Base-by-base conservation (phyloP, 2,888 invertebrate species). In the Heliconius aoede region DNA sequence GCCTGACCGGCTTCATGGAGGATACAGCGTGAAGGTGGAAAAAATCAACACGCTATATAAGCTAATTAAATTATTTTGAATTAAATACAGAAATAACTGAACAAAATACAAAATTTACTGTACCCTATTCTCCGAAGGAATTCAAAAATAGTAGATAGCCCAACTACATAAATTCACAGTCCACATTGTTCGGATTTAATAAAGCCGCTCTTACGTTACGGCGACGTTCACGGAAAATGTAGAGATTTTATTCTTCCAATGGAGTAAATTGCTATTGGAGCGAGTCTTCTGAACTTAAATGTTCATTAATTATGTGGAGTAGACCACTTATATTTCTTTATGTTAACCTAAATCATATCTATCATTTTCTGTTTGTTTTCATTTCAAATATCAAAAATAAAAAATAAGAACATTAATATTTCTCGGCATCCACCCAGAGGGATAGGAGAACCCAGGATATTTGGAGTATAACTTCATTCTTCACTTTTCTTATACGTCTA, bases 111-210 rank as follows among this genome's bases (percentile, higher is more conserved):
- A 28, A 68, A n/a, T n/a, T n/a, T 51, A 46, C 40, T 26, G 46
- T 46, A 51, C 68, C 68, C 30, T 51, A 55, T 69, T 69, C 46
- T 46, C 68, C 28, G 51, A 51, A 7, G 51, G 51, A 69, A 69
- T 69, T 69, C 69, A 28, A 69, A 69, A 69, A 69, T 69, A 30
- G 51, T 69, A 68, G 46, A 26, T 51, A 68, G 67, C 51, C 32
- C 26, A n/a, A 51, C 30, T 51, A 69, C 69, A 69, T 69, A 55
- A 69, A 69, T 69, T 69, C 51, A 15, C 69, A 30, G 51, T 55
- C 30, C 51, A 55, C 55, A 69, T 69, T 69, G 69, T 55, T 69
- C 69, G 69, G 69, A 69, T 69, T 69, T 69, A 69, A 69, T 69
- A 69, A 69, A 69, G 51, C 69, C 51, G 30, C 51, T 69, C 68